These are phyloP conservation scores for Myrmecophaga tridactyla DNA, from an alignment of 2,113 vertebrate genomes.

Conservation along the genomic window DNA sequence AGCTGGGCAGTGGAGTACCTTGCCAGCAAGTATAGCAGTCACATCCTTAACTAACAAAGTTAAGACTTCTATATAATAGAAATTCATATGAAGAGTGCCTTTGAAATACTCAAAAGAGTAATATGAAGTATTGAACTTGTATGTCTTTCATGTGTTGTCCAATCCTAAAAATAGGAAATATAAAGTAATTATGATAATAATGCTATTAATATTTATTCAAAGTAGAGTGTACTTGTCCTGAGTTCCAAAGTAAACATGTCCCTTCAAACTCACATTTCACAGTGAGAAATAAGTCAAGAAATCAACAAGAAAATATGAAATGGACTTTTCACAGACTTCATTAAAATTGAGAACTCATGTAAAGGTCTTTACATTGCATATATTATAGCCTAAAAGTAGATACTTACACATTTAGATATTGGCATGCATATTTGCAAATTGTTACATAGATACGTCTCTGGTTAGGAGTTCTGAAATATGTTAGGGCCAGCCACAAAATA, in stretches of 20 bases:
- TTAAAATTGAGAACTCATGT: background rate
- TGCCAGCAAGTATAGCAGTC: background rate
- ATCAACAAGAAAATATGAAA: conserved; percentile 16
- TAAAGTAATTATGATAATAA: conserved; percentile 40
- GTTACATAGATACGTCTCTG: background rate
- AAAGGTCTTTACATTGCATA: background rate
- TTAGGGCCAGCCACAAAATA: background rate
- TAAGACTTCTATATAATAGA: background rate
- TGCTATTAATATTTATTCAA: background rate
- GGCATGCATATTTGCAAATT: background rate
- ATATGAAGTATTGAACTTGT: background rate
- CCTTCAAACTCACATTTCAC: background rate
- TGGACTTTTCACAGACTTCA: background rate
- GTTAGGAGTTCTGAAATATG: background rate
- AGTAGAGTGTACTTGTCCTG: background rate
- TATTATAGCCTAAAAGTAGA: background rate
- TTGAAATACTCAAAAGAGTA: background rate
- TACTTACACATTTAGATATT: background rate
- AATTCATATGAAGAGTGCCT: background rate
- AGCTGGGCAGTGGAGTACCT: background rate
- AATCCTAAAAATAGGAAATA: conserved; percentile 7
- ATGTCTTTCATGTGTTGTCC: background rate
- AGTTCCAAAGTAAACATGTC: background rate
- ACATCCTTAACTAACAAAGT: background rate
- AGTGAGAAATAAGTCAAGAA: background rate